phyloP scores from a whole-genome alignment of 2,113 vertebrate species.

The Podarcis cretensis region DNA sequence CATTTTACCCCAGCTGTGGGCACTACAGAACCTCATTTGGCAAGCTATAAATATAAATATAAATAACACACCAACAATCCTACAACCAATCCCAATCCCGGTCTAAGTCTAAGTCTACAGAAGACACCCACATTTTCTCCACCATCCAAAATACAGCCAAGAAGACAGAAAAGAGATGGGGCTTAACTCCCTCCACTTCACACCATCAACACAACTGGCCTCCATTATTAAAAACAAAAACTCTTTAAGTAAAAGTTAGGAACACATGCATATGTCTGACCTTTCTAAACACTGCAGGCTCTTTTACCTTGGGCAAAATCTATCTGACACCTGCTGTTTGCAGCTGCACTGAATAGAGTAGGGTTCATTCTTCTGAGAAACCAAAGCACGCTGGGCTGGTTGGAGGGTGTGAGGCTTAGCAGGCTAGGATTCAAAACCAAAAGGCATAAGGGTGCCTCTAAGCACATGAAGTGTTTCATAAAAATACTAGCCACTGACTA shows the following conservation, averaged over 20 bases:
- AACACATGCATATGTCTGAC: neutral
- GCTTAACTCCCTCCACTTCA: neutral
- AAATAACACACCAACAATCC: neutral
- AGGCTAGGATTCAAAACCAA: neutral
- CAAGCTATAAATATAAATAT: neutral
- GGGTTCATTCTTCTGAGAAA: neutral
- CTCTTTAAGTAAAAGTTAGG: neutral
- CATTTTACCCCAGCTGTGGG: neutral
- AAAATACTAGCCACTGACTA: too few relatives aligned
- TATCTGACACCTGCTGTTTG: neutral
- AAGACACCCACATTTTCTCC: neutral
- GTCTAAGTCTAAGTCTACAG: too few relatives aligned
- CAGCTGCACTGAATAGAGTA: neutral
- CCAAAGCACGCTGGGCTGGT: neutral
- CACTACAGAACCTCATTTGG: neutral
- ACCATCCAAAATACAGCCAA: neutral
- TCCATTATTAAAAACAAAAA: neutral
- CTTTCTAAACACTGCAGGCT: neutral
- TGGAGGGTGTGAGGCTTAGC: neutral
- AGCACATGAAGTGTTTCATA: neutral
- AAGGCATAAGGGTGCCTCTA: neutral
- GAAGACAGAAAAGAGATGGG: neutral
- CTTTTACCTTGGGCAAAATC: neutral
- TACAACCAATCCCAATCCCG: neutral
- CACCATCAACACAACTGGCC: too few relatives aligned